phyloP scores from a whole-genome alignment of 2,888 invertebrate species.

The Allygus modestus region DNA sequence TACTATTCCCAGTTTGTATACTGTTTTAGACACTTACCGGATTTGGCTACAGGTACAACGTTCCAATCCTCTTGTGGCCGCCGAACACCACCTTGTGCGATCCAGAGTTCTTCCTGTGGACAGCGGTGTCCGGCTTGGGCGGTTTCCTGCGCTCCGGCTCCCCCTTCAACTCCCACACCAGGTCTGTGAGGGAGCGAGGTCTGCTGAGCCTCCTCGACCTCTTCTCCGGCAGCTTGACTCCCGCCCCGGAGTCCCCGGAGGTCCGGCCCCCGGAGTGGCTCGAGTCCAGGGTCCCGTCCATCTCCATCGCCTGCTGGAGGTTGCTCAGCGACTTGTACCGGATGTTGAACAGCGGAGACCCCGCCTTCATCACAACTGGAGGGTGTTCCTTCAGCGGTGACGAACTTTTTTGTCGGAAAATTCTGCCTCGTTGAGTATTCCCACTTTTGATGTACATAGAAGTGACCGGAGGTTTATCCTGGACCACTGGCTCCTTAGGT shows the following conservation, averaged over 20 bases:
- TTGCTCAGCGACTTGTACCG: slow-evolving; percentile 82
- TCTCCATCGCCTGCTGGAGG: slow-evolving; percentile 85
- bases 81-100: slow-evolving; percentile 77
- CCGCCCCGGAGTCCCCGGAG: slow-evolving; percentile 89
- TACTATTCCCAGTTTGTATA: too few species aligned
- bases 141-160: slow-evolving; percentile 68
- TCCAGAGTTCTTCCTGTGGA: slow-evolving; percentile 76
- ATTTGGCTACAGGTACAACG: slow-evolving; percentile 76
- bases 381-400: slow-evolving; percentile 85
- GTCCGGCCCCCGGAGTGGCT: slow-evolving; percentile 93
- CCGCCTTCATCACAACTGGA: slow-evolving; percentile 81
- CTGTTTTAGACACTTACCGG: slow-evolving; percentile 49
- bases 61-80: slow-evolving; percentile 78
- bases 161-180: slow-evolving; percentile 85
- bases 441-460: slow-evolving; percentile 90
- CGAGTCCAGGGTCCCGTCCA: slow-evolving; percentile 91
- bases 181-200: slow-evolving; percentile 91
- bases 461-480: slow-evolving; percentile 79
- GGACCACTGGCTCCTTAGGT: slow-evolving; percentile 79
- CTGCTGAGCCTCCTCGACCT: slow-evolving; percentile 86
- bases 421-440: slow-evolving; percentile 81
- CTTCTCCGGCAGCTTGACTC: slow-evolving; percentile 89
- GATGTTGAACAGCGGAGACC: slow-evolving; percentile 87
- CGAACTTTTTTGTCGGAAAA: slow-evolving; percentile 84
- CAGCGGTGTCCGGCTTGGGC: slow-evolving; percentile 75